Evolutionary conservation across 1,140 invertebrate genomes (phyloP), one percentile per base, ranked within the genome.

Genomic region (Zaprionus camerounensis): DNA sequence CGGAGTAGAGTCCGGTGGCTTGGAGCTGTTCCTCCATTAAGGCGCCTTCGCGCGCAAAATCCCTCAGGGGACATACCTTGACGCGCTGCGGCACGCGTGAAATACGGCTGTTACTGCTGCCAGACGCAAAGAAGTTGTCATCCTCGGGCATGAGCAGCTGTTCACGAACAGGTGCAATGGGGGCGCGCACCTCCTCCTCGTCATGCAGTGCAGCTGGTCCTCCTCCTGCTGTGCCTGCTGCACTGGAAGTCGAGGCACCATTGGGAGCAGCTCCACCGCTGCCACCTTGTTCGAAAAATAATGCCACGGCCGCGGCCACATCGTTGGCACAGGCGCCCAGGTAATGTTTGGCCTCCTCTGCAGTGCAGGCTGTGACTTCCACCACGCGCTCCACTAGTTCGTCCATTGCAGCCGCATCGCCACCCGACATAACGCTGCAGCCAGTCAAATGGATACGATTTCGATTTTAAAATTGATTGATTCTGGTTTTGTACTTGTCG

Each of bases 81-180:
- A 91, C 81, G 17, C 91, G 82, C 51, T 82, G 83, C 12, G 77
- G 51, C 7, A 82, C 79, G 15, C 82, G 78, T 7, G 80, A 70
- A 13, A 86, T 38, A 1, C 86, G 82, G 57, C 68, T 78, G 59
- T 53, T 76, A 20, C 51, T 61, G 58, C 76, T 71, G 22, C 85
- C 85, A 7, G 78, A 79, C 73, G 91, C 83, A 59, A 87, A 78
- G 55, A 93, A 93, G 70, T 93, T 92, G 61, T 93, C 92, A 58
- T 93, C 92, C 46, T 92, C 91, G 4, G 92, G 92, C 44, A 91
- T 41, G 7, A 92, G 70, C n/a, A 93, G 73, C 63, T 92, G 92
- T 56, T 93, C 92, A 12, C 92, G 79, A 5, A 85, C 91, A 13
- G 92, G 91, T 12, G 91, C 83, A 55, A 93, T 93, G 2, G 92